Evolutionary conservation across 2,888 invertebrate genomes (phyloP).

Genomic region (Dastarcus helophoroides): DNA sequence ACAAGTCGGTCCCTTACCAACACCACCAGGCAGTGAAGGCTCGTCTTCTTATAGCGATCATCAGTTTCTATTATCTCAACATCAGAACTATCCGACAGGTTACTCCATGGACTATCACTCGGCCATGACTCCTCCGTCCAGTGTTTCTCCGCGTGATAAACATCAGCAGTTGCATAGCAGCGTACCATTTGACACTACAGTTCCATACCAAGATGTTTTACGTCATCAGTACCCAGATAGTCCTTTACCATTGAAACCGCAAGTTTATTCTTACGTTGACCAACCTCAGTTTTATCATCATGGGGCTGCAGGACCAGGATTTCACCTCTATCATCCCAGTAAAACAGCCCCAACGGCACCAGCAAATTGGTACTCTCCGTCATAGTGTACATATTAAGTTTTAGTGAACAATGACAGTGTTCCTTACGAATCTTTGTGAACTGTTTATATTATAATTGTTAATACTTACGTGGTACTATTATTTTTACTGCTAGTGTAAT

Average conservation of each 20-base stretch:
- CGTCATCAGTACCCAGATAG: conserved; percentile 51
- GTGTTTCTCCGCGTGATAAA: conserved; percentile 86
- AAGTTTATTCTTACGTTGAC: conserved; percentile 70
- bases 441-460: conserved; percentile 23
- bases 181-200: conserved; percentile 40
- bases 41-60: conserved; percentile 61
- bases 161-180: conserved; percentile 47
- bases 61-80: conserved; percentile 44
- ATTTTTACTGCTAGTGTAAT: conserved; percentile 24
- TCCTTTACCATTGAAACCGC: conserved; percentile 76
- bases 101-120: conserved; percentile 76
- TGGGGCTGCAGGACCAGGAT: conserved; percentile 45
- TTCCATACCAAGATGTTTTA: conserved; percentile 41
- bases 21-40: conserved; percentile 82
- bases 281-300: conserved; percentile 82
- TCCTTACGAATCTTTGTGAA: conserved; percentile 20
- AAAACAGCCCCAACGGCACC: conserved; percentile 43
- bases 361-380: conserved; percentile 38
- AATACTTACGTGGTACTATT: conserved; percentile 21
- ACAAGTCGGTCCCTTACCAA: conserved; percentile 68
- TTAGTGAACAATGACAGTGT: conserved; percentile 16
- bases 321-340: conserved; percentile 77
- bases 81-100: conserved; percentile 48
- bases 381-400: conserved; percentile 29
- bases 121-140: conserved; percentile 95